Base-by-base conservation (phyloP, 2,113 vertebrate species). In the Tinamus guttatus region DNA sequence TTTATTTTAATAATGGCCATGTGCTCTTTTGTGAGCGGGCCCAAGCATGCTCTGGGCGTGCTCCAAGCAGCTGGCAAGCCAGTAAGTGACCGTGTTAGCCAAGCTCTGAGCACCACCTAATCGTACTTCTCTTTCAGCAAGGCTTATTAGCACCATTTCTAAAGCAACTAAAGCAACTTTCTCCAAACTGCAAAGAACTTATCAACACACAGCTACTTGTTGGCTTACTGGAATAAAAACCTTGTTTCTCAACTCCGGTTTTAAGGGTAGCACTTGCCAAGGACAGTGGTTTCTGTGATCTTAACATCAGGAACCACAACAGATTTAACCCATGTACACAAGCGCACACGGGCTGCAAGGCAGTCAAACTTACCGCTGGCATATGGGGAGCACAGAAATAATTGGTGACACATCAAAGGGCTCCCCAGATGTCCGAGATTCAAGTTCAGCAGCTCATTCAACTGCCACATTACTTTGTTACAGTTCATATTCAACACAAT, bases 351-450 rank as follows among this genome's bases (percentile, higher is more conserved):
- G 45, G 36, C 69, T 45, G 41, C 30, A 65, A 82, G 78, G 59
- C 27, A 81, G 38, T 60, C 82, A 84, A 30, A 11, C 62, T 93
- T 47, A 34, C 11, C 56, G 51, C 71, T 4, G 81, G 38, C 82
- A 88, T 34, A 27, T 88, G 41, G 60, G 18, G 16, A 86, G 38
- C 56, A 56, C 30, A 68, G 76, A 92, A 88, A 89, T 45, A 88
- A 71, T 56, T 68, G 80, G 40, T 30, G 51, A 56, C 68, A 94
- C 40, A 87, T 95, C 91, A 97, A 94, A 96, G 93, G 56, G 3
- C 18, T 71, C 85, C 79, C 90, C 93, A 95, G 93, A 87, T 94
- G 89, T 71, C 88, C 67, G 77, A 88, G 76, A 87, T 78, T 81
- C 82, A 63, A 91, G 74, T 75, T 93, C 65, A 56, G 75, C 82